These are phyloP conservation scores for Cabera pusaria DNA, from an alignment of 2,888 invertebrate genomes.

Conservation along the genomic window DNA sequence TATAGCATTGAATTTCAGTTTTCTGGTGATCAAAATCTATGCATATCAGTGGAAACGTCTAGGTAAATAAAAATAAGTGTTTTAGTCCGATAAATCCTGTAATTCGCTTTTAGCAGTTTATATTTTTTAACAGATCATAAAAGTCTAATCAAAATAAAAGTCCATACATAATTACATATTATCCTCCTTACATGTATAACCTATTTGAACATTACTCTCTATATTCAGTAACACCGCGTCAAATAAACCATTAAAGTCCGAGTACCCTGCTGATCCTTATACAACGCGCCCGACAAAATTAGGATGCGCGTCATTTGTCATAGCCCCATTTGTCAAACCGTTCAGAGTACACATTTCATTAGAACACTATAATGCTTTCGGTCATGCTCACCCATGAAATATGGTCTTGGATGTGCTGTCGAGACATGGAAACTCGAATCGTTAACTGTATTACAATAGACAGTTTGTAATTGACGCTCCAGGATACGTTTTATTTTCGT, in stretches of 20 bases:
- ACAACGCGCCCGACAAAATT: conserved; percentile 69
- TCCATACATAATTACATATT: too few species aligned
- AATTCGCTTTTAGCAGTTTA: too few species aligned
- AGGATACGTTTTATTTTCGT: conserved; percentile 21
- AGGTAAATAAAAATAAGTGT: too few species aligned
- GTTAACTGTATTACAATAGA: conserved; percentile 31
- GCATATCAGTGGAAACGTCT: too few species aligned
- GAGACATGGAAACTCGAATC: conserved; percentile 27
- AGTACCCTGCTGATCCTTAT: conserved; percentile 63
- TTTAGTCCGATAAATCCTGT: too few species aligned
- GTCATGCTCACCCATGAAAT: conserved; percentile 44
- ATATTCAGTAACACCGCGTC: conserved; percentile 4
- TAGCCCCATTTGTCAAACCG: conserved; percentile 55
- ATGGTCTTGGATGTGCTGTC: conserved; percentile 41
- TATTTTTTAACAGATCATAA: too few species aligned
- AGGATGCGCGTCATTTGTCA: conserved; percentile 68
- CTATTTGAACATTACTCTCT: too few species aligned
- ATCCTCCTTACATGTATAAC: too few species aligned
- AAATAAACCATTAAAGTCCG: conserved; percentile 15
- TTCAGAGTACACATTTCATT: conserved; percentile 48
- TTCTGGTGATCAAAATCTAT: too few species aligned
- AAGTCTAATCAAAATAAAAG: too few species aligned
- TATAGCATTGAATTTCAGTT: too few species aligned
- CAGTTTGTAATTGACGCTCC: conserved; percentile 26
- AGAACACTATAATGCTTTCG: conserved; percentile 43